Evolutionary conservation across 2,888 invertebrate species (phyloP).

Genomic region (Acanthosepion pharaonis): DNA sequence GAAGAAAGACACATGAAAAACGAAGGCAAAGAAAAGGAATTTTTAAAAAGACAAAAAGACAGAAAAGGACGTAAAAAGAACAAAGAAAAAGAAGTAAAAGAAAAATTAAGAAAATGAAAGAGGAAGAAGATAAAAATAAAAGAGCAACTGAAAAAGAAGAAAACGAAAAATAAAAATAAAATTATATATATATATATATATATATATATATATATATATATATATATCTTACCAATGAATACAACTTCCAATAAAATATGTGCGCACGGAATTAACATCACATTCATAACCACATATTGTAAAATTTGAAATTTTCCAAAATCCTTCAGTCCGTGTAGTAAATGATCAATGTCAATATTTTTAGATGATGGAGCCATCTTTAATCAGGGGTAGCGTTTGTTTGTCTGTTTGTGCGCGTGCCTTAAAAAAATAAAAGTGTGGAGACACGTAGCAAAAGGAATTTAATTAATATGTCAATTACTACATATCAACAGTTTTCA

Average conservation of each 20-base stretch:
- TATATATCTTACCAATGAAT: constrained; percentile 40
- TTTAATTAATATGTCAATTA: too few species aligned
- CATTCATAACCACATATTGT: neutral
- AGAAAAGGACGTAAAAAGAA: too few species aligned
- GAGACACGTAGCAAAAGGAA: too few species aligned
- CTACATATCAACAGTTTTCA: too few species aligned
- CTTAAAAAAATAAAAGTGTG: neutral
- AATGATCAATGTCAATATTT: constrained; percentile 12
- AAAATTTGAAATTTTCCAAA: constrained; percentile 44
- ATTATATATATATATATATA: neutral
- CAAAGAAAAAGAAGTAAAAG: too few species aligned
- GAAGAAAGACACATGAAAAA: too few species aligned
- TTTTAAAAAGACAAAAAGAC: too few species aligned
- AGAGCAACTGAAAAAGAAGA: neutral
- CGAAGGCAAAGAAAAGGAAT: too few species aligned
- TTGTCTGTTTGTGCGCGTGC: neutral
- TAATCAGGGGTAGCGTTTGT: neutral
- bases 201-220: neutral
- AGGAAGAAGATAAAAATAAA: too few species aligned
- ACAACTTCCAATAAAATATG: constrained; percentile 39
- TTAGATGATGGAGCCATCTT: neutral
- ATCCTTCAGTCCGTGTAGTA: neutral
- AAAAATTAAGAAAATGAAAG: too few species aligned
- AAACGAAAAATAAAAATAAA: neutral
- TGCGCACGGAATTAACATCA: neutral